Percentiles rank a stretch among this genome's conserved stretches.
These are phyloP conservation scores for Albula glossodonta DNA, from an alignment of 2,113 vertebrate species.

Conservation along the genomic window DNA sequence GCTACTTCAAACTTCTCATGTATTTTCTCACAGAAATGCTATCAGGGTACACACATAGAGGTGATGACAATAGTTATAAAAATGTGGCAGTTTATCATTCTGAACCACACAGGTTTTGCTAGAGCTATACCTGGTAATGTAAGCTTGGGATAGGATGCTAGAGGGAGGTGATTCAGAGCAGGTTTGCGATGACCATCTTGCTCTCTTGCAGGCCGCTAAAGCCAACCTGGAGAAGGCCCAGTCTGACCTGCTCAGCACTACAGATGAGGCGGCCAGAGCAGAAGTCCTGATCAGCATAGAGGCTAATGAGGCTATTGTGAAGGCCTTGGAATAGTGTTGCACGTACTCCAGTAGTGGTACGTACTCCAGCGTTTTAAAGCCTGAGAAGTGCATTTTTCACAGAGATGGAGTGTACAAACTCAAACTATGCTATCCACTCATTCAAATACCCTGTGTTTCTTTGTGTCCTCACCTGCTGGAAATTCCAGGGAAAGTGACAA, in stretches of 20 bases:
- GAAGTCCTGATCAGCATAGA: constrained; percentile 89
- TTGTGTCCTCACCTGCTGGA: not conserved
- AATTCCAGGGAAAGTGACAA: not conserved
- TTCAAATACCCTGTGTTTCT: not conserved
- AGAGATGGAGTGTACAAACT: not conserved
- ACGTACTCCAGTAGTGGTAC: constrained; percentile 43
- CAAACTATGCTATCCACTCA: not conserved
- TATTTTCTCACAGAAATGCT: not conserved
- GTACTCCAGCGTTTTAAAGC: not conserved
- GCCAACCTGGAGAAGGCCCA: constrained; percentile 90
- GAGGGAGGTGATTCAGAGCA: too few species aligned
- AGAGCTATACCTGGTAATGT: too few species aligned
- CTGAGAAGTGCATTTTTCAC: not conserved
- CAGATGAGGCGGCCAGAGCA: constrained; percentile 77
- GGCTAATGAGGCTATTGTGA: constrained; percentile 88
- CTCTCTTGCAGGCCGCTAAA: constrained; percentile 75
- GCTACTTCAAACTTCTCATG: not conserved
- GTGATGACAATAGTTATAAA: too few species aligned
- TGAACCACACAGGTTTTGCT: too few species aligned
- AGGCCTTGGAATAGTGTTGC: constrained; percentile 81
- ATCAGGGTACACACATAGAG: too few species aligned
- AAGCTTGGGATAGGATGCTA: too few species aligned
- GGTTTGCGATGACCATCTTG: not conserved
- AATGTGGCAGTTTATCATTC: too few species aligned
- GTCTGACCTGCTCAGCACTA: constrained; percentile 64